Evolutionary conservation across 2,113 vertebrate species (phyloP), one percentile per base, ranked within the genome.

Genomic region (Narcine bancroftii): DNA sequence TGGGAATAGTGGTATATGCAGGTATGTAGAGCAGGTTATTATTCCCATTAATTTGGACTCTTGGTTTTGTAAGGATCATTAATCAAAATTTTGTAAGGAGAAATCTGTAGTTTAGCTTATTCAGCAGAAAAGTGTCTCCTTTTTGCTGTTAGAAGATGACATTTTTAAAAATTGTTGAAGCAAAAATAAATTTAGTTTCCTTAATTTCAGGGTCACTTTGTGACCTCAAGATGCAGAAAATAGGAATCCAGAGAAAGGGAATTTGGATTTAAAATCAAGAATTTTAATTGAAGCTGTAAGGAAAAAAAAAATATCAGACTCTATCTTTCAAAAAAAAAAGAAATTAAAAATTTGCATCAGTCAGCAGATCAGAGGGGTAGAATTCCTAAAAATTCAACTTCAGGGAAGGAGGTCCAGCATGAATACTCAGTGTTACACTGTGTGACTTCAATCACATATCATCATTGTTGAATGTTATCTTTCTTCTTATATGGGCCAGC

Each of bases 1-100:
- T 94, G 85, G 97, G 96, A 93, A 96, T 97, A 73, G 96, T 97
- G 93, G 93, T 97, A 92, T 97, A 97, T 2, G 94, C 96, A 94
- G 96, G 96, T 97, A 71, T 92, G 94, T 92, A 24, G 36, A 47
- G 0, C 0, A 11, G 21, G 6, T 81, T 92, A 91, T 66, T 91
- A 66, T 69, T 89, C 56, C n/a, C 29, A 24, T 65, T 2, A 69
- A 91, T 39, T 45, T 91, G 24, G 4, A 66, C 24, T 29, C 60
- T 26, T 66, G 60, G 21, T 6, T 4, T 91, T 24, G 13, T 66
- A 24, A 45, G 87, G 13, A 91, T 39, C 39, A 42, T 45, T 89
- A 42, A 91, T 45, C 63, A 91, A 69, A 89, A 63, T 36, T 19
- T 53, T 21, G 19, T 2, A 91, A 9, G 53, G 7, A 91, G 81